phyloP scores from a whole-genome alignment of 2,797 vertebrate species.

The Emys orbicularis region DNA sequence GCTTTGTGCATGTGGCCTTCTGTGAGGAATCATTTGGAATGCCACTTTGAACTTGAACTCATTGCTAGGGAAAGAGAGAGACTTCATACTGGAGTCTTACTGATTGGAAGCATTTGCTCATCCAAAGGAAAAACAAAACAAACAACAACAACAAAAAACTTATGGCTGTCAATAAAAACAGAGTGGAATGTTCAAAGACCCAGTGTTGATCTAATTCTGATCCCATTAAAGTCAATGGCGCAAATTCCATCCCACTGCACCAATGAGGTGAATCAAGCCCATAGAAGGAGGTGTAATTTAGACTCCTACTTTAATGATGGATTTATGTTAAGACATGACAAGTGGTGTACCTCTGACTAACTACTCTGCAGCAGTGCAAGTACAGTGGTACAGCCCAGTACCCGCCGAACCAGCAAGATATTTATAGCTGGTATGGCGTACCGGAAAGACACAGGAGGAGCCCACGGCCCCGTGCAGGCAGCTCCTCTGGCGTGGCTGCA shows the following conservation, averaged over 20 bases:
- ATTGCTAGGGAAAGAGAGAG: neutral
- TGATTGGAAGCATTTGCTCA: neutral
- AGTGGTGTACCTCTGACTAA: neutral
- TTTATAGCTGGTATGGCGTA: too few species aligned
- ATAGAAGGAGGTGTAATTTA: neutral
- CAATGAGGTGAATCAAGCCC: neutral
- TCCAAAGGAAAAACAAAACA: neutral
- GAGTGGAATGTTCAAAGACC: neutral
- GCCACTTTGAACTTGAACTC: neutral
- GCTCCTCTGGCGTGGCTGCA: too few species aligned
- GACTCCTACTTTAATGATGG: neutral
- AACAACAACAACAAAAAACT: neutral
- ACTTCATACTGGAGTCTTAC: neutral
- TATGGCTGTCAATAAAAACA: neutral
- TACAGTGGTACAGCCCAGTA: too few species aligned
- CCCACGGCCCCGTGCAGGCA: too few species aligned
- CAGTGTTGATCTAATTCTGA: neutral
- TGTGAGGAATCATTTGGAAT: neutral
- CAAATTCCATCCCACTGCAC: neutral
- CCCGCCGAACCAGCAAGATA: too few species aligned
- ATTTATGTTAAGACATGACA: neutral
- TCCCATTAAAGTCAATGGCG: neutral
- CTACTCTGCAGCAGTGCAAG: neutral
- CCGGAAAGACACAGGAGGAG: too few species aligned
- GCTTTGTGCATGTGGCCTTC: neutral